Evolutionary conservation across 2,888 invertebrate species (phyloP).

Genomic region (Dyspetes luteomarginatus): DNA sequence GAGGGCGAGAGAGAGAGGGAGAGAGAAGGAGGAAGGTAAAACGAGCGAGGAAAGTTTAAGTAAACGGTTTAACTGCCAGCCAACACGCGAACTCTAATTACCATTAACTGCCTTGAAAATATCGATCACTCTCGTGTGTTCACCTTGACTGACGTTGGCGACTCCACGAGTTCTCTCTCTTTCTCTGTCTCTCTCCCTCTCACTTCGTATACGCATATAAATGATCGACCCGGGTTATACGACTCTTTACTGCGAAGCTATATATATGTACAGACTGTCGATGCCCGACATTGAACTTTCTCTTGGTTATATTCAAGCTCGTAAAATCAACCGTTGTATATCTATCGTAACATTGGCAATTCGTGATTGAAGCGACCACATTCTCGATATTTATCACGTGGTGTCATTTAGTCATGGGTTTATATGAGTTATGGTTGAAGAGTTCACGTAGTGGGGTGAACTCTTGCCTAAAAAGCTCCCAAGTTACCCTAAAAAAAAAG

Average conservation of each 20-base stretch:
- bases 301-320: constrained; percentile 9
- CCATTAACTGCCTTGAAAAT: constrained; percentile 75
- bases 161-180: constrained; percentile 26
- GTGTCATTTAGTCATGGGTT: no score
- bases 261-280: constrained; percentile 35
- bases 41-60: constrained; percentile 62
- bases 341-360: neutral
- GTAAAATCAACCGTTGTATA: neutral
- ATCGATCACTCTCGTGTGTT: constrained; percentile 77
- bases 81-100: constrained; percentile 73
- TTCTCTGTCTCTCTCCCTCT: neutral
- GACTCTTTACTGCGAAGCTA: constrained; percentile 35
- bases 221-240: constrained; percentile 3
- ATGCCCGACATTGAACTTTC: constrained; percentile 61
- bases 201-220: neutral
- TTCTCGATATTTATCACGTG: no score
- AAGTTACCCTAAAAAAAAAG: no score
- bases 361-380: neutral
- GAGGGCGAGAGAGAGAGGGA: constrained; percentile 5
- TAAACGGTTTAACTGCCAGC: constrained; percentile 67
- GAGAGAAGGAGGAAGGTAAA: constrained; percentile 34
- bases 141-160: constrained; percentile 73
- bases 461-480: no score
- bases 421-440: no score
- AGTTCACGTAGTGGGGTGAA: no score